phyloP scores from a whole-genome alignment of 2,113 vertebrate species.

The Sprattus sprattus region DNA sequence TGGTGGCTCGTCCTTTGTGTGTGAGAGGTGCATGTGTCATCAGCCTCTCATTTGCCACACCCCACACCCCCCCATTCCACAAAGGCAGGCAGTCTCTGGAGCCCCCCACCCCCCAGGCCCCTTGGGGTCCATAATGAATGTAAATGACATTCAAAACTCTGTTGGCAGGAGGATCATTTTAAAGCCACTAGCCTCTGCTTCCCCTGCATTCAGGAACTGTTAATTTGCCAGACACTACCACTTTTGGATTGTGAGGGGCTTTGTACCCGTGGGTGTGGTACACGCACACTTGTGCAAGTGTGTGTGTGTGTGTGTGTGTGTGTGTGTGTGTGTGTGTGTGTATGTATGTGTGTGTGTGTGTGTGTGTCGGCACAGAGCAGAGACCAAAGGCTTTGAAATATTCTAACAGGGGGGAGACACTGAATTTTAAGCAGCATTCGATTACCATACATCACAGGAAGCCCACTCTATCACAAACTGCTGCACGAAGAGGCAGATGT shows the following conservation, averaged over 20 bases:
- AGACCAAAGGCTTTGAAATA: constrained; percentile 31
- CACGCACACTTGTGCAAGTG: not conserved
- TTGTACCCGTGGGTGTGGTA: not conserved
- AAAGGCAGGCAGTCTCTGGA: not conserved
- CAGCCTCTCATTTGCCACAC: constrained; percentile 12
- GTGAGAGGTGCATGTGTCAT: not conserved
- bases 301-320: not conserved
- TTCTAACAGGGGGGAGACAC: constrained; percentile 6
- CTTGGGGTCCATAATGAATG: constrained; percentile 24
- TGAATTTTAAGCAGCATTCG: constrained; percentile 26
- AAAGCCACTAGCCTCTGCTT: constrained; percentile 10
- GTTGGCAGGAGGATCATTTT: constrained; percentile 13
- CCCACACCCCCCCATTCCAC: not conserved
- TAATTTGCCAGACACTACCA: constrained; percentile 11
- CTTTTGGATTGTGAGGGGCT: constrained; percentile 14
- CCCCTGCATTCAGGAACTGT: constrained; percentile 24
- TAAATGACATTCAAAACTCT: constrained; percentile 29
- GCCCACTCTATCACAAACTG: not conserved
- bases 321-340: not conserved
- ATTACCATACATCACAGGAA: constrained; percentile 28
- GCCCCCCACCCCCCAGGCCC: not conserved
- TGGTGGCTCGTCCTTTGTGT: not conserved
- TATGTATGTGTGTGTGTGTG: not conserved
- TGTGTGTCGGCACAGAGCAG: not conserved
- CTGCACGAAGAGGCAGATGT: constrained; percentile 8